Evolutionary conservation across 2,888 invertebrate genomes (phyloP), one percentile per base, ranked within the genome.

Genomic region (Nineta flava): DNA sequence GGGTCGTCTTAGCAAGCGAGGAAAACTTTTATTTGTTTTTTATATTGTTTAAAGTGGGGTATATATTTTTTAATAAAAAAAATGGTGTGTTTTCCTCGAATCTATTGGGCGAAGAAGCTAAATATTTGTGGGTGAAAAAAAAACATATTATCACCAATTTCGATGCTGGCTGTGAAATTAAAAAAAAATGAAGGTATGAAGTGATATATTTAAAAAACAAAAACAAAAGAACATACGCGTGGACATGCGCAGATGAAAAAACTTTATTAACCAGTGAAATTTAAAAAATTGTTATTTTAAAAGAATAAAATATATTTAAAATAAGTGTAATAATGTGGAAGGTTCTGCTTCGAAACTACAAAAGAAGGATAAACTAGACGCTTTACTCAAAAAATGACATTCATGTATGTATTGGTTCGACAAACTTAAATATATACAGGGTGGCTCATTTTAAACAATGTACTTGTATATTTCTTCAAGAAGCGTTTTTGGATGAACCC

Each of bases 91-190:
- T 26, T 26, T 26, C 26, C 26, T 26, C 26, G 26, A 26, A 26
- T 6, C 26, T 26, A 5, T 26, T 26, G 26, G 26, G 26, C 26
- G 26, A 26, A 26, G 26, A 26, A 26, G 26, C 26, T 21, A 44
- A 9, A 44, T 10, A 12, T 21, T 7, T 44, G 26, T 44, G 44
- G 26, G 26, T 3, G 26, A 6, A 13, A 43, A 43, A 44, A 44
- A 2, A 21, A 16, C 15, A 26, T 48, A 47, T 16, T 17, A 16
- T 26, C 26, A 26, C 26, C 26, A 26, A 26, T 26, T 26, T 26
- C 26, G 26, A 26, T 60, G 65, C 64, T 65, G 68, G 68, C 68
- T 68, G 68, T 68, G 68, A 68, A 26, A 26, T 26, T 26, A 26
- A 26, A 26, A 26, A 26, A 26, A 26, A 26, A 26, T 6, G 26